Evolutionary conservation across 2,113 vertebrate species (phyloP), one percentile per base, ranked within the genome.

Genomic region (Rhinoderma darwinii): DNA sequence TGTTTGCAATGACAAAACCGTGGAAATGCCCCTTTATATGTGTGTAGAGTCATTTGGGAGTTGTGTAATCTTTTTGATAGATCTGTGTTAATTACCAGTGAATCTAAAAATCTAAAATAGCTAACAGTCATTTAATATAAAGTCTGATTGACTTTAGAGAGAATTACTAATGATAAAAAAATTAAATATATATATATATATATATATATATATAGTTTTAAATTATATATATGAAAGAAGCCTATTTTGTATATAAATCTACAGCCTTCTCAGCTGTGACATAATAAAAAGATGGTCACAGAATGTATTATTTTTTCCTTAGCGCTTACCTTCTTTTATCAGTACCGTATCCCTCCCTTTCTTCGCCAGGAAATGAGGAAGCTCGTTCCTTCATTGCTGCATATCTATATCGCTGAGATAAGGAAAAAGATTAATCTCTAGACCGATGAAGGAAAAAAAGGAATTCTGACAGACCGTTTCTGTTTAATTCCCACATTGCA

Each of bases 1-100:
- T 98, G 96, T 97, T 93, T 94, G 93, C 90, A 89, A 86, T 96
- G 96, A 97, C 95, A 96, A 94, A 93, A 94, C 94, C 93, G 95
- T 90, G 94, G 95, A 92, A 92, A 90, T 87, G 88, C 92, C 90
- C 89, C 86, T 93, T 93, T 2, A 92, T 93, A 92, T 94, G 91
- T 88, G 88, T 88, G 91, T 90, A 90, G 91, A 93, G 92, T 92
- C 93, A 92, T 93, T 91, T 94, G 94, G 94, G 94, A 93, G 90
- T 90, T 90, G 92, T 92, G 91, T 92, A 92, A 92, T 94, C 92
- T 93, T 92, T 92, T 90, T 91, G 77, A 88, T 81, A 86, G 90
- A 91, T 93, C 93, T 89, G 87, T 92, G 92, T 94, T 95, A 94
- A 95, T 94, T 94, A 95, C 91, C 88, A 89, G 18, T 18, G 1